Conservation (phyloP, 2,797 vertebrate genomes). For the Artibeus lituratus region DNA sequence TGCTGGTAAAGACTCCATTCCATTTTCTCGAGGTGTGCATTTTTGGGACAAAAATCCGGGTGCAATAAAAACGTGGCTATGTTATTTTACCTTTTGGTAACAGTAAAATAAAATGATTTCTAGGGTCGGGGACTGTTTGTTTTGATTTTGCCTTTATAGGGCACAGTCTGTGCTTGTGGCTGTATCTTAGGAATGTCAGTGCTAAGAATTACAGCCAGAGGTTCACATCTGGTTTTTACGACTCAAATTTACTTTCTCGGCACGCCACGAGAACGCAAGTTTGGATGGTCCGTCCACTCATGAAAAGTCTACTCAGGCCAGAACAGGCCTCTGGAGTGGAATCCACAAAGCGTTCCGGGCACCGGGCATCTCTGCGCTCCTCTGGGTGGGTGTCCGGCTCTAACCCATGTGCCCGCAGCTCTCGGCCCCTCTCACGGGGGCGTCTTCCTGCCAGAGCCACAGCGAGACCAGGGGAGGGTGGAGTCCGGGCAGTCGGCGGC, state of each 20-base stretch:
- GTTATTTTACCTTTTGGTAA: slow-evolving; percentile 4
- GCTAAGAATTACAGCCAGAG: neutral
- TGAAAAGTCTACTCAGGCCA: neutral
- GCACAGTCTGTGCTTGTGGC: neutral
- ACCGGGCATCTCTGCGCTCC: neutral
- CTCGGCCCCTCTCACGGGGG: neutral
- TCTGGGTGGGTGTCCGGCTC: neutral
- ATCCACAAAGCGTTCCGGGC: neutral
- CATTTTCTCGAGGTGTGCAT: neutral
- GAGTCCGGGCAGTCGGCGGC: neutral
- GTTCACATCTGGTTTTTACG: slow-evolving; percentile 22
- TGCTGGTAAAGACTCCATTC: neutral
- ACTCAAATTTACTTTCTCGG: slow-evolving; percentile 1
- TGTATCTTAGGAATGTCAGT: neutral
- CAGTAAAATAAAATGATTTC: neutral
- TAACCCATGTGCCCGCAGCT: neutral
- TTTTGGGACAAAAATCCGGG: neutral
- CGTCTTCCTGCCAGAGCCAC: neutral
- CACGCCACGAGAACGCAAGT: neutral
- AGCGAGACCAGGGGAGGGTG: neutral
- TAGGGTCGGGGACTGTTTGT: neutral
- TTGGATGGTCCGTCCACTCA: neutral
- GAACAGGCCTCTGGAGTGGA: neutral
- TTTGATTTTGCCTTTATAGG: neutral
- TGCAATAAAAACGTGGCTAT: neutral